phyloP scores from a whole-genome alignment of 2,113 vertebrate species.

The Muntiacus muntjak region DNA sequence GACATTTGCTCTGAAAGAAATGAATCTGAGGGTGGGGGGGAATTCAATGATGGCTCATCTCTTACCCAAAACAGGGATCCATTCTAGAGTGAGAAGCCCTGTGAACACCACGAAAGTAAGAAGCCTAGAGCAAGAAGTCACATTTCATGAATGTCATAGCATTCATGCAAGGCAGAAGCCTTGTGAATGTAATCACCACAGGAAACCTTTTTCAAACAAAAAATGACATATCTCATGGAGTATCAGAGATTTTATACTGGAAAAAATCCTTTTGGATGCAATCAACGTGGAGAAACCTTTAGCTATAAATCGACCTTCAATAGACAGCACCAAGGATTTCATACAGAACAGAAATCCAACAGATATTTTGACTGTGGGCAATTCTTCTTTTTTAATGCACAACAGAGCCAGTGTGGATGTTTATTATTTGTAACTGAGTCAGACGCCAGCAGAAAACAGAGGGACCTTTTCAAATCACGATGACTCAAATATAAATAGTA shows the following conservation, averaged over 20 bases:
- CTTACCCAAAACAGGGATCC: background rate
- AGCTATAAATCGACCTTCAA: background rate
- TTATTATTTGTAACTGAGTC: background rate
- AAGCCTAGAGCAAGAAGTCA: background rate
- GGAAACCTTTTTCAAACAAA: background rate
- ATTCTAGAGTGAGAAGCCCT: background rate
- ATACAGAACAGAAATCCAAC: background rate
- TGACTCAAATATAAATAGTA: background rate
- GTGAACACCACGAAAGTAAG: background rate
- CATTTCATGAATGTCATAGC: background rate
- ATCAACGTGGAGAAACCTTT: background rate
- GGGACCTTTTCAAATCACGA: background rate
- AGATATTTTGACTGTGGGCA: background rate
- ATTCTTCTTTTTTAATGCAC: no score
- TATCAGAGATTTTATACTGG: background rate
- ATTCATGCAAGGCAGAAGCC: background rate
- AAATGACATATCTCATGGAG: background rate
- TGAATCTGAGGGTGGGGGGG: background rate
- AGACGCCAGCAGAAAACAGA: background rate
- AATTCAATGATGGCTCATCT: background rate
- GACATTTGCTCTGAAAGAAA: background rate
- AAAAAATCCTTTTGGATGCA: background rate
- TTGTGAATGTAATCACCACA: no score
- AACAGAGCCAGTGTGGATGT: fast-evolving
- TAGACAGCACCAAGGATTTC: background rate